These are phyloP conservation scores for Rhinolophus sinicus DNA, from an alignment of 2,113 vertebrate species.

Conservation along the genomic window DNA sequence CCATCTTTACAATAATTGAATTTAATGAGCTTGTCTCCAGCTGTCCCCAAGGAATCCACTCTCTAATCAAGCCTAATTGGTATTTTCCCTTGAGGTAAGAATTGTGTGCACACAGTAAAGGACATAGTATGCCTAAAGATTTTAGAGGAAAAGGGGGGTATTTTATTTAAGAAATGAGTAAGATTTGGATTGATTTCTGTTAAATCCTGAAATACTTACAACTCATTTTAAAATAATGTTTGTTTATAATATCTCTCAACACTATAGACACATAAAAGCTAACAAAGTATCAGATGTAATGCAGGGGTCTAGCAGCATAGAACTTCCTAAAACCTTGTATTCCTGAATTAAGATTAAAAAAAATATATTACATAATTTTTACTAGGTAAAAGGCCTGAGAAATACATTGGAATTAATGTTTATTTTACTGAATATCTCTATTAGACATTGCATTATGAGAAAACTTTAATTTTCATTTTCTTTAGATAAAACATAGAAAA, in stretches of 20 bases:
- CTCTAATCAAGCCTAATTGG: constrained; percentile 73
- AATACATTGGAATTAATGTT: not conserved
- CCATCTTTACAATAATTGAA: constrained; percentile 63
- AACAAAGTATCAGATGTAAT: not conserved
- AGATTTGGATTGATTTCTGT: not conserved
- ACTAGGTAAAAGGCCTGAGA: not conserved
- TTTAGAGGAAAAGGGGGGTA: not conserved
- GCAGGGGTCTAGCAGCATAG: not conserved
- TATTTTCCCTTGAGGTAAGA: constrained; percentile 62
- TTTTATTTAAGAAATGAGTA: not conserved
- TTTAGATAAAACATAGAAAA: not conserved
- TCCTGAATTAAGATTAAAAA: not conserved
- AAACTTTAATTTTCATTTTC: not conserved
- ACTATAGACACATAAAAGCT: not conserved
- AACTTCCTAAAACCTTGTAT: not conserved
- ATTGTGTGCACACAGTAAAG: constrained; percentile 7
- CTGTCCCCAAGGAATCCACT: constrained; percentile 47
- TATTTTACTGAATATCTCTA: not conserved
- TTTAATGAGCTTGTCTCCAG: constrained; percentile 61
- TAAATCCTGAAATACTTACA: not conserved
- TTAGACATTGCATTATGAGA: not conserved
- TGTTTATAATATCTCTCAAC: not conserved
- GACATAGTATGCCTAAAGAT: not conserved
- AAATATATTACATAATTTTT: not conserved
- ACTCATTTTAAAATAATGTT: not conserved